phyloP scores from a whole-genome alignment of 2,888 invertebrate genomes.

The Aleiodes leptofemur region DNA sequence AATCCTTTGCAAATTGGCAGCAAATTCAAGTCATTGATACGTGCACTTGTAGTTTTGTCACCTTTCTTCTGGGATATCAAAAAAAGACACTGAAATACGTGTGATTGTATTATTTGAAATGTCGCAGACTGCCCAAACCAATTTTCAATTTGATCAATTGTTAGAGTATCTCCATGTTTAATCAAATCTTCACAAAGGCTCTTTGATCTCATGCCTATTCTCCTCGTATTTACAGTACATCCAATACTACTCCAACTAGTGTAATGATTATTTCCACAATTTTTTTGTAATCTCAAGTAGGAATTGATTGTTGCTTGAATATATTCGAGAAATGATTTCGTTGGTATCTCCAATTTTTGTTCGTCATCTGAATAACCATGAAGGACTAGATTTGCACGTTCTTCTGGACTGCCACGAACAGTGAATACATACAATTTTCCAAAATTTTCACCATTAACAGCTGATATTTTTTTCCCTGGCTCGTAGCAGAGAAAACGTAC shows the following conservation, averaged over 20 bases:
- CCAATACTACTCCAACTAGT: slow-evolving; percentile 80
- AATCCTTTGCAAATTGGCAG: slow-evolving; percentile 79
- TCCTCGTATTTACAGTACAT: slow-evolving; percentile 78
- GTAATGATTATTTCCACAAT: slow-evolving; percentile 77
- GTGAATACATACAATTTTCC: slow-evolving; percentile 71
- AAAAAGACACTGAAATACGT: slow-evolving; percentile 78
- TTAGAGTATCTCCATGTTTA: slow-evolving; percentile 72
- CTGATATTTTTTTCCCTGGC: slow-evolving; percentile 69
- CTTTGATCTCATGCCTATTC: slow-evolving; percentile 79
- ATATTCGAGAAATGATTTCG: slow-evolving; percentile 77
- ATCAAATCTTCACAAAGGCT: slow-evolving; percentile 77
- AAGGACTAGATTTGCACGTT: slow-evolving; percentile 68
- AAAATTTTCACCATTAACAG: slow-evolving; percentile 72
- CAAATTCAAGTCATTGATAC: slow-evolving; percentile 76
- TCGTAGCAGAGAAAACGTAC: slow-evolving; percentile 72
- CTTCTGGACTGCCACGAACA: slow-evolving; percentile 70
- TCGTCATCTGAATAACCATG: slow-evolving; percentile 70
- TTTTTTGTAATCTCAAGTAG: slow-evolving; percentile 83
- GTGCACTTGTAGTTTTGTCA: slow-evolving; percentile 70
- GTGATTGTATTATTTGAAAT: slow-evolving; percentile 76
- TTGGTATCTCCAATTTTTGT: slow-evolving; percentile 67
- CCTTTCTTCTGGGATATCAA: slow-evolving; percentile 77
- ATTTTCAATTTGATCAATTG: slow-evolving; percentile 73
- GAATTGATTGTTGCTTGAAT: slow-evolving; percentile 86
- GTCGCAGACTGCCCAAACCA: slow-evolving; percentile 77